Percentiles rank a stretch among this genome's conserved stretches.
These are phyloP conservation scores for Margarornis squamiger DNA, from an alignment of 2,797 vertebrate species.

Conservation along the genomic window DNA sequence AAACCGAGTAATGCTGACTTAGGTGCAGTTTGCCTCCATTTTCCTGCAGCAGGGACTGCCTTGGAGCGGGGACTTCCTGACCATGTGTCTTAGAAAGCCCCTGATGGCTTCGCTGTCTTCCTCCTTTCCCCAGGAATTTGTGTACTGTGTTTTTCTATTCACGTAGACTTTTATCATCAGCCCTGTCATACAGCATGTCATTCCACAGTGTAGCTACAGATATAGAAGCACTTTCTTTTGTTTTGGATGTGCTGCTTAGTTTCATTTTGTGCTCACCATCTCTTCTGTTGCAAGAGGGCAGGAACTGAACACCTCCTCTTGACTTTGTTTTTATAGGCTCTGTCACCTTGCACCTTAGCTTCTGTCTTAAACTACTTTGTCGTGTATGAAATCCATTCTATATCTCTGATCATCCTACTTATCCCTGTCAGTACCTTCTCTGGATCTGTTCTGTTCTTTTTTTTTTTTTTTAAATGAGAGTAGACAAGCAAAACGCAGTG, in stretches of 20 bases:
- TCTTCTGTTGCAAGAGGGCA: not conserved
- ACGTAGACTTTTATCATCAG: not conserved
- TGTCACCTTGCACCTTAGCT: not conserved
- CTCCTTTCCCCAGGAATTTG: not conserved
- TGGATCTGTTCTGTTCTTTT: not conserved
- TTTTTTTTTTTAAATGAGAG: not conserved
- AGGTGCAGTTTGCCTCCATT: not conserved
- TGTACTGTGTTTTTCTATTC: not conserved
- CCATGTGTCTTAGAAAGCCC: not conserved
- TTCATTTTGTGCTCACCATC: not conserved
- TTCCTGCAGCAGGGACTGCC: not conserved
- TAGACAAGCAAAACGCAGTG: not conserved
- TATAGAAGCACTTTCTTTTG: not conserved
- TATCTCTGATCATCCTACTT: not conserved
- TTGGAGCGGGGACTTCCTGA: not conserved
- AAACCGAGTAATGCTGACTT: not conserved
- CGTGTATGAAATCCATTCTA: not conserved
- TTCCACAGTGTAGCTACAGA: not conserved
- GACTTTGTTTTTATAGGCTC: not conserved
- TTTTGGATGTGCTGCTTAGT: not conserved
- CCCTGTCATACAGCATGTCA: not conserved
- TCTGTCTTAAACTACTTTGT: not conserved
- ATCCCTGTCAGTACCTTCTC: not conserved
- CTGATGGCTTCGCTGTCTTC: not conserved
- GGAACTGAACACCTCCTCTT: not conserved